These are phyloP conservation scores for Xiphias gladius DNA, from an alignment of 2,113 vertebrate species.

Conservation along the genomic window DNA sequence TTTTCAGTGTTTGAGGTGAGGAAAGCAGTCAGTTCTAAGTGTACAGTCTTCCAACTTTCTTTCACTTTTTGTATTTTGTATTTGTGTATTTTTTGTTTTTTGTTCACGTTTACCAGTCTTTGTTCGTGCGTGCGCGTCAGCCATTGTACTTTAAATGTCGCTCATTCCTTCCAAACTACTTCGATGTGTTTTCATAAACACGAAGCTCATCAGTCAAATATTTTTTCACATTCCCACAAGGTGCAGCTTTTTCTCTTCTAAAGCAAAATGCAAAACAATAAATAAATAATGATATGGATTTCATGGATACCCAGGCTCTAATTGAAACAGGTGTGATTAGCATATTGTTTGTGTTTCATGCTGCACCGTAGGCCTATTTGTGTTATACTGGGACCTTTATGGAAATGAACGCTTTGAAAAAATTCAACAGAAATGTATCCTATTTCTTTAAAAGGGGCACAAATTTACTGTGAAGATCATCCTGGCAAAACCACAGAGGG, in stretches of 20 bases:
- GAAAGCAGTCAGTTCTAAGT: background rate
- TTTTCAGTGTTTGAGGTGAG: background rate
- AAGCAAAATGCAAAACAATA: slow-evolving; percentile 57
- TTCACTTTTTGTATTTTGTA: too few relatives aligned
- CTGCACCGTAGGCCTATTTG: slow-evolving; percentile 52
- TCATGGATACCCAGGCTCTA: slow-evolving; percentile 50
- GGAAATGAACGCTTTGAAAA: slow-evolving; percentile 65
- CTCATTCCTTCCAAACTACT: background rate
- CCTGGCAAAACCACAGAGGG: slow-evolving; percentile 73
- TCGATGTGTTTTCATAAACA: background rate
- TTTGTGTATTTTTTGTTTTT: too few relatives aligned
- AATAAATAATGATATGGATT: slow-evolving; percentile 64
- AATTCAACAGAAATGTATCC: slow-evolving; percentile 64
- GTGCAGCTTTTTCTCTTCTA: slow-evolving; percentile 15
- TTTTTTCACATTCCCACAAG: slow-evolving; percentile 41
- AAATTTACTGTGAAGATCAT: slow-evolving; percentile 77
- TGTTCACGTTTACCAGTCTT: background rate
- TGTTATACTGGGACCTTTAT: slow-evolving; percentile 61
- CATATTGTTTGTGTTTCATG: slow-evolving; percentile 71
- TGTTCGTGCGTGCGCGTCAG: too few relatives aligned
- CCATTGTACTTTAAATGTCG: background rate
- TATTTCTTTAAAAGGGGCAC: slow-evolving; percentile 70
- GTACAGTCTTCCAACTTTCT: background rate
- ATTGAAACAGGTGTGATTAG: slow-evolving; percentile 76
- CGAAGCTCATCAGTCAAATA: slow-evolving; percentile 15